phyloP scores from a whole-genome alignment of 2,113 vertebrate genomes.

The Gallinago media region DNA sequence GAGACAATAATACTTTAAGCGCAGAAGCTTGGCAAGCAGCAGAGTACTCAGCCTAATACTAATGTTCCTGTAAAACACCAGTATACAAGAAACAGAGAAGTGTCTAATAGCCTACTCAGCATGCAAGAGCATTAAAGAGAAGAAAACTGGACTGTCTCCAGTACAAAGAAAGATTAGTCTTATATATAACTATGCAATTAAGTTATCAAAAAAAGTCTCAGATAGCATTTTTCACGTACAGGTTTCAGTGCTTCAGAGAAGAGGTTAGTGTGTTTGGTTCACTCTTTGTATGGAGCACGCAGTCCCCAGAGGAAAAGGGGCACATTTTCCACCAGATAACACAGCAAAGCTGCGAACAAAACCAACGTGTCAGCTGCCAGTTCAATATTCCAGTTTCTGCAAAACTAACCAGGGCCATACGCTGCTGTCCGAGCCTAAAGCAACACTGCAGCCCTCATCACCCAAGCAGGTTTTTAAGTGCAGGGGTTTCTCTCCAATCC shows the following conservation, averaged over 20 bases:
- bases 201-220: background rate
- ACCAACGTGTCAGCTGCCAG: rapidly evolving
- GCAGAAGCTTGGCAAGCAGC: slow-evolving; percentile 2
- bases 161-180: background rate
- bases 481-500: background rate
- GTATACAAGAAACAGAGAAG: background rate
- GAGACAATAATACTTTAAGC: background rate
- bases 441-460: rapidly evolving
- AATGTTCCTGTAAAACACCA: slow-evolving; percentile 30
- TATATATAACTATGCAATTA: background rate
- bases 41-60: slow-evolving; percentile 12
- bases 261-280: background rate
- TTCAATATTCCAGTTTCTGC: background rate
- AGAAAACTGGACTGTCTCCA: background rate
- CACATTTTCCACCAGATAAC: background rate
- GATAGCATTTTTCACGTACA: background rate
- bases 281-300: background rate
- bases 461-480: rapidly evolving
- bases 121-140: background rate
- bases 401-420: background rate
- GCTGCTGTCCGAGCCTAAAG: background rate
- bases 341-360: background rate
- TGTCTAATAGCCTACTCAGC: slow-evolving; percentile 27
- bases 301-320: background rate
- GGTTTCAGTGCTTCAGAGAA: background rate